Evolutionary conservation across 2,797 vertebrate genomes (phyloP), one percentile per base, ranked within the genome.

Genomic region (Glyptemys insculpta): DNA sequence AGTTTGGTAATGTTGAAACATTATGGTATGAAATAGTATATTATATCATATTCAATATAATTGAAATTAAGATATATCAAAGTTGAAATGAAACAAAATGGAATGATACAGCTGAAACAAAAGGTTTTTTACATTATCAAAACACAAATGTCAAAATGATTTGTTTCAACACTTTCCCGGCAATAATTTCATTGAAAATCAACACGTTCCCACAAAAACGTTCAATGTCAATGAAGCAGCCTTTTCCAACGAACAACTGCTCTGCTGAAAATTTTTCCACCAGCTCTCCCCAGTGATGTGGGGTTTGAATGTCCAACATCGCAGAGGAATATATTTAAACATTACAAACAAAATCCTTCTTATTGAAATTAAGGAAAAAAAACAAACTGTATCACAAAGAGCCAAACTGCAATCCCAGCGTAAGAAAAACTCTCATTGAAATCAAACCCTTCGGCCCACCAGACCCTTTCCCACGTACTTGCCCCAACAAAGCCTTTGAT

Each of bases 141-240:
- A 37, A 91, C 34, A 88, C 1, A 1, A 81, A 54, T 91, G 49
- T 72, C 53, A 82, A 88, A 91, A 86, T 19, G 23, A 82, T 7
- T 59, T 44, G 53, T 86, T 92, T 85, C 86, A 68, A 15, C 89
- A 44, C 56, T 94, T 95, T 85, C 84, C 83, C 91, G 52, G 79
- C 87, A 92, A 94, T 83, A 89, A 92, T 65, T 88, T 90, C 91
- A 81, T 83, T 68, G 65, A 79, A 79, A 83, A 93, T 50, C 72
- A 29, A 72, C 68, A 37, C 19, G 3, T 72, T 72, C 68, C 68
- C 68, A 72, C 68, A 37, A 72, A 41, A 72, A 41, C 3, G 3
- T 37, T 41, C 68, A 72, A 37, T 12, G 5, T 41, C n/a, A 72
- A 41, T 12, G 65, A 72, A 72, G 21, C 65, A 25, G 54, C 47